Evolutionary conservation across 2,888 invertebrate species (phyloP).

Genomic region (Entomobrya proxima): DNA sequence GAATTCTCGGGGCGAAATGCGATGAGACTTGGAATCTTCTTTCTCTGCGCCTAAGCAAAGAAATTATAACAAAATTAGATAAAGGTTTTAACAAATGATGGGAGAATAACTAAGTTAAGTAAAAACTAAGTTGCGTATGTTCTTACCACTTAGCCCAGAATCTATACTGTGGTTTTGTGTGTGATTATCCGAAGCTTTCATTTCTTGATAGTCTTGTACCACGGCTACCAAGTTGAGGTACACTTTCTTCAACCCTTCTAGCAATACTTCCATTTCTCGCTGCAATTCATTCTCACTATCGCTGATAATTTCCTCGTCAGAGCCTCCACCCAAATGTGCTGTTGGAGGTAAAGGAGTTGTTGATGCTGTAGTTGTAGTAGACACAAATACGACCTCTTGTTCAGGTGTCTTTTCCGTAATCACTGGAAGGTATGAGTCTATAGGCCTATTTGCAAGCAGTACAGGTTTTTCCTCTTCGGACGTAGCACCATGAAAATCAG

Average conservation of each 20-base stretch:
- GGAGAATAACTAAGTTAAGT: no score
- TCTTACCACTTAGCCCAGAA: slow-evolving; percentile 6
- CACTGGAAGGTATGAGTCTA: slow-evolving; percentile 30
- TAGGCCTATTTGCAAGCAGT: neutral
- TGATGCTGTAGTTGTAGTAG: slow-evolving; percentile 42
- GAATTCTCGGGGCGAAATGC: slow-evolving; percentile 75
- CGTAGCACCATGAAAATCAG: neutral
- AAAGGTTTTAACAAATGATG: no score
- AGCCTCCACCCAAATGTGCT: slow-evolving; percentile 35
- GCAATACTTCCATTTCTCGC: slow-evolving; percentile 71
- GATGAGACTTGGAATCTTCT: slow-evolving; percentile 74
- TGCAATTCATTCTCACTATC: slow-evolving; percentile 65
- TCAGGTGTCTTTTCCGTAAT: slow-evolving; percentile 27
- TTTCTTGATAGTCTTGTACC: slow-evolving; percentile 72
- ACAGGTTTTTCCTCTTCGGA: slow-evolving; percentile 22
- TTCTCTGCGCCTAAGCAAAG: slow-evolving; percentile 38
- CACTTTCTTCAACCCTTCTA: slow-evolving; percentile 69
- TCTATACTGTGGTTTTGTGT: slow-evolving; percentile 27
- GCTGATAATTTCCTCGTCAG: slow-evolving; percentile 45
- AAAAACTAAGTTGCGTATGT: no score
- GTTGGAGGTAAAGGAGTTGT: slow-evolving; percentile 48
- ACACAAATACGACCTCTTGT: neutral
- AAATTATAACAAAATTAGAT: neutral
- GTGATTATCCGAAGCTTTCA: slow-evolving; percentile 59
- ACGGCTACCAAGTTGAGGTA: slow-evolving; percentile 71